Percentiles rank a stretch among this genome's conserved stretches.
Evolutionary conservation across 2,888 invertebrate species (phyloP).

Genomic region (Bibio marci): DNA sequence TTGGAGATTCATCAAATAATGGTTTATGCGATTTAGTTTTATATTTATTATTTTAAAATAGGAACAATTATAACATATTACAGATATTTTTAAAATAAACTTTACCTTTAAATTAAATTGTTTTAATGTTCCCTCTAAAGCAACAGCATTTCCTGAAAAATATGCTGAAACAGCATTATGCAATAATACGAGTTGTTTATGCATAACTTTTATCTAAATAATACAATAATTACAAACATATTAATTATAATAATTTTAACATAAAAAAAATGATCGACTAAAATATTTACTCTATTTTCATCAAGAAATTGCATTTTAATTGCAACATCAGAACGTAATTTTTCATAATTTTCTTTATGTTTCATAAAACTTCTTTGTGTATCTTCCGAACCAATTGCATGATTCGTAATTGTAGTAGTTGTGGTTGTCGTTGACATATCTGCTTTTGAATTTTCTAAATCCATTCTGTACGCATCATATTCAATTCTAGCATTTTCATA

Average conservation of each 20-base stretch:
- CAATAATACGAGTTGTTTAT: constrained; percentile 86
- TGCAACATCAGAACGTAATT: constrained; percentile 79
- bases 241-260: no score
- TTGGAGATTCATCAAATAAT: no score
- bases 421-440: constrained; percentile 11
- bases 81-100: neutral
- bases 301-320: constrained; percentile 93
- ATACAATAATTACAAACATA: constrained; percentile 3
- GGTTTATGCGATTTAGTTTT: no score
- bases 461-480: constrained; percentile 94
- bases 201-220: constrained; percentile 93
- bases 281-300: constrained; percentile 81
- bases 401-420: neutral
- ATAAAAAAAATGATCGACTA: constrained; percentile 6
- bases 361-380: constrained; percentile 66
- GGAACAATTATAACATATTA: no score
- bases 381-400: constrained; percentile 51
- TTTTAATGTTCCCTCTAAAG: constrained; percentile 81
- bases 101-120: constrained; percentile 83
- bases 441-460: constrained; percentile 67
- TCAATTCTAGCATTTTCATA: constrained; percentile 67
- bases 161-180: constrained; percentile 95
- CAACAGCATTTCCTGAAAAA: constrained; percentile 89
- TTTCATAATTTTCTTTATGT: constrained; percentile 83
- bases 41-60: no score